Evolutionary conservation across 2,888 invertebrate species (phyloP).

Genomic region (Parascotia fuliginaria): DNA sequence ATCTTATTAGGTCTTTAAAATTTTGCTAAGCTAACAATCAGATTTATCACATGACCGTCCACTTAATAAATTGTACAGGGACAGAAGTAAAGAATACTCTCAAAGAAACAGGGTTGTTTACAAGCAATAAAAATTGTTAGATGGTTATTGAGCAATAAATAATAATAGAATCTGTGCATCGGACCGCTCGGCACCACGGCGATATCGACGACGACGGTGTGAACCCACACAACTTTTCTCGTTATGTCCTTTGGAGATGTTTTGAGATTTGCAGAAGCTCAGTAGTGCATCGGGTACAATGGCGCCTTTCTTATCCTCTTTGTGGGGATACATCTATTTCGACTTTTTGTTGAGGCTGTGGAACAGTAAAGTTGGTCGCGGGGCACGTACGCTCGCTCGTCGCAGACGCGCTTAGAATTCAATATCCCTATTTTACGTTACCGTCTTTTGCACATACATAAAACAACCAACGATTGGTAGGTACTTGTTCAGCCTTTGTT

Average conservation of each 20-base stretch:
- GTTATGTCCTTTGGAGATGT: conserved; percentile 72
- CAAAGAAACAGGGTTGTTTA: too few relatives aligned
- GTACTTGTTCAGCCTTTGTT: conserved; percentile 61
- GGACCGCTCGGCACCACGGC: conserved; percentile 26
- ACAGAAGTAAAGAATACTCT: too few relatives aligned
- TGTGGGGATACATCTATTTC: conserved; percentile 68
- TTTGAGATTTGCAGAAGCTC: conserved; percentile 72
- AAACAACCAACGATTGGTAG: conserved; percentile 64
- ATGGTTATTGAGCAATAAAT: conserved; percentile 59
- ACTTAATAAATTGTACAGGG: conserved; percentile 38
- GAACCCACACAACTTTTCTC: conserved; percentile 71
- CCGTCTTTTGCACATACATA: conserved; percentile 64
- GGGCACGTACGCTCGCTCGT: conserved; percentile 71
- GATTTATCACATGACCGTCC: conserved; percentile 28
- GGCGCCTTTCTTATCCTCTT: conserved; percentile 65
- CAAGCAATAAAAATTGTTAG: conserved; percentile 53
- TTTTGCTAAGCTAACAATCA: conserved; percentile 19
- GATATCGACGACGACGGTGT: conserved; percentile 16
- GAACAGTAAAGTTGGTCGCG: conserved; percentile 69
- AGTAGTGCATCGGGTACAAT: conserved; percentile 73
- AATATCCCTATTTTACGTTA: conserved; percentile 72
- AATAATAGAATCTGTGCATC: conserved; percentile 59
- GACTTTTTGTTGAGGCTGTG: conserved; percentile 68
- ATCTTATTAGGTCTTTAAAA: conserved; percentile 3
- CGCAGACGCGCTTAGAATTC: conserved; percentile 76